Conservation (phyloP, 1,140 invertebrate species). For the Patella vulgata region DNA sequence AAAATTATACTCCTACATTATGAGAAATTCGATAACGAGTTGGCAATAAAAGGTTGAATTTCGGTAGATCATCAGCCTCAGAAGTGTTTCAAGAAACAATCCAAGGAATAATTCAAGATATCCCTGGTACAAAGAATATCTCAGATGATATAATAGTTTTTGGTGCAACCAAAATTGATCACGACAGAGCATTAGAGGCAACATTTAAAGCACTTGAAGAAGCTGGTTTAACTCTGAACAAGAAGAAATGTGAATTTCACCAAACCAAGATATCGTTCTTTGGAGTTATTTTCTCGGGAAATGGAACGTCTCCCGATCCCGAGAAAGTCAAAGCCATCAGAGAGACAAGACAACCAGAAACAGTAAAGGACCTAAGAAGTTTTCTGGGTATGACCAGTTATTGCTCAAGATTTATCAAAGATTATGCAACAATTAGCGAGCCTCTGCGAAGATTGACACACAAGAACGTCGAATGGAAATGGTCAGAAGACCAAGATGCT, state of each 20-base stretch:
- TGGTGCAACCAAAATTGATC: not conserved
- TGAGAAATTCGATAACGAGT: too few relatives aligned
- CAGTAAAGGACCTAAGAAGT: slow-evolving; percentile 21
- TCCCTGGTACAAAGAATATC: too few relatives aligned
- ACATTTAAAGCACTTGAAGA: slow-evolving; percentile 26
- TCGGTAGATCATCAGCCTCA: slow-evolving; percentile 29
- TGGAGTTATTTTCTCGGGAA: slow-evolving; percentile 22
- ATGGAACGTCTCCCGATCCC: slow-evolving; percentile 9
- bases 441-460: slow-evolving; percentile 20
- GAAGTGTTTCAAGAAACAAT: too few relatives aligned
- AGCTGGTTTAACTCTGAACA: slow-evolving; percentile 30
- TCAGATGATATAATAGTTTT: too few relatives aligned
- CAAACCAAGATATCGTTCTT: slow-evolving; percentile 33
- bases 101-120: too few relatives aligned
- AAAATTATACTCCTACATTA: too few relatives aligned
- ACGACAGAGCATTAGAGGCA: slow-evolving; percentile 4
- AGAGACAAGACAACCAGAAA: slow-evolving; percentile 20
- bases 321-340: slow-evolving; percentile 24
- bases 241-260: slow-evolving; percentile 38
- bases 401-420: slow-evolving; percentile 23
- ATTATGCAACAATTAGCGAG: slow-evolving; percentile 27
- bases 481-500: not conserved
- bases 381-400: slow-evolving; percentile 35
- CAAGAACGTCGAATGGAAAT: slow-evolving; percentile 11
- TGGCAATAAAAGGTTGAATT: too few relatives aligned